These are phyloP conservation scores for Diplolepis rosae DNA, from an alignment of 2,888 invertebrate genomes.

Conservation along the genomic window DNA sequence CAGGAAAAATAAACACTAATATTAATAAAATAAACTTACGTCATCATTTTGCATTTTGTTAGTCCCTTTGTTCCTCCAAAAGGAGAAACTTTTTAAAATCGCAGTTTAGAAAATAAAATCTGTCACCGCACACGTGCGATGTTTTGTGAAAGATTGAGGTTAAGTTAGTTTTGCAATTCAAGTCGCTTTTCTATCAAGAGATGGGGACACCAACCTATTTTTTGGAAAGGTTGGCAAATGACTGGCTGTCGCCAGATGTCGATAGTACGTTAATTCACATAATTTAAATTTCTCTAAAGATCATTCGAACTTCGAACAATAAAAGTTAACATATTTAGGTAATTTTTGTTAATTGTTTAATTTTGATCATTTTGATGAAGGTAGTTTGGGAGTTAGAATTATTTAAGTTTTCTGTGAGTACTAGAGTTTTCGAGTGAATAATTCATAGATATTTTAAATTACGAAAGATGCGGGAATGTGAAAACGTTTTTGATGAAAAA, in stretches of 20 bases:
- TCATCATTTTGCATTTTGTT: constrained; percentile 90
- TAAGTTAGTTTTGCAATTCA: not conserved
- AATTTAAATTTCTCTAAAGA: not conserved
- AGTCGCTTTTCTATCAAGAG: not conserved
- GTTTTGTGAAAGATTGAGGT: not conserved
- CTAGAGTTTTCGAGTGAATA: not conserved
- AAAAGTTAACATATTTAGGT: not conserved
- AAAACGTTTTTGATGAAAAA: not conserved
- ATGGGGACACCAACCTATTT: not conserved
- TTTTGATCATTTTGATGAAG: not conserved
- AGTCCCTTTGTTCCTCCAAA: not conserved
- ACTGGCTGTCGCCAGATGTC: not conserved
- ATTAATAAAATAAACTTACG: constrained; percentile 76
- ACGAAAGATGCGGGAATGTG: not conserved
- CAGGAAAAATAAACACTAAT: constrained; percentile 14
- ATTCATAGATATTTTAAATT: not conserved
- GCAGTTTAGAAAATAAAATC: not conserved
- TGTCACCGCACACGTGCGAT: constrained; percentile 15
- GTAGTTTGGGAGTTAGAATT: not conserved
- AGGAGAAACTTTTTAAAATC: not conserved
- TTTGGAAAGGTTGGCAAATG: not conserved
- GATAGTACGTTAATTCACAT: not conserved
- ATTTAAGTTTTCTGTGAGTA: not conserved
- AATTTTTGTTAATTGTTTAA: not conserved
- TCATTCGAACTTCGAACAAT: too few species aligned